Evolutionary conservation across 2,113 vertebrate species (phyloP).

Genomic region (Chamaetylas fuelleborni): DNA sequence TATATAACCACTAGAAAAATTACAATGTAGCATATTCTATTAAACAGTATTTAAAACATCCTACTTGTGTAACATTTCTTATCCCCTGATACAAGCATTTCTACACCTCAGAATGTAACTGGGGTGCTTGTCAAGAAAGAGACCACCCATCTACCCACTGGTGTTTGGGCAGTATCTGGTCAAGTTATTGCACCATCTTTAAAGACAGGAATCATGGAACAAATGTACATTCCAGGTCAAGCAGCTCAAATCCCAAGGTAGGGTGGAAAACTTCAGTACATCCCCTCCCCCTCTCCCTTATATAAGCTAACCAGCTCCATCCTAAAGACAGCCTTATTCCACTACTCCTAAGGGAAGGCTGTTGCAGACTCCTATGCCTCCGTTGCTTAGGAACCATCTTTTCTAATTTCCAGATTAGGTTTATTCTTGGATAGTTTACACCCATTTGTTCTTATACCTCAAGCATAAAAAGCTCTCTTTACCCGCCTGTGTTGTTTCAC

Average conservation of each 20-base stretch:
- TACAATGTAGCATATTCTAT: fast-evolving
- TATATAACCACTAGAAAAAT: background rate
- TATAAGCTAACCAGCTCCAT: background rate
- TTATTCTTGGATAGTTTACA: constrained; percentile 50
- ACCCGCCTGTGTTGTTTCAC: background rate
- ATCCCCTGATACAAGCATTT: background rate
- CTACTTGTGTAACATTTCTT: background rate
- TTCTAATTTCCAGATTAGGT: constrained; percentile 36
- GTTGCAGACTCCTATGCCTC: background rate
- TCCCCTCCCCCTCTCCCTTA: background rate
- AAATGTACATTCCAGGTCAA: background rate
- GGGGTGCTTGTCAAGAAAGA: background rate
- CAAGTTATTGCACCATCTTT: background rate
- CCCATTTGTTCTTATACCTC: constrained; percentile 4
- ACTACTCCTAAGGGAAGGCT: constrained; percentile 25
- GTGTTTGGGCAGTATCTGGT: background rate
- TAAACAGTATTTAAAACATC: background rate
- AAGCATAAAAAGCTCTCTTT: background rate
- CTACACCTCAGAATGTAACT: background rate
- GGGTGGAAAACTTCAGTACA: background rate
- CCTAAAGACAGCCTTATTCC: constrained; percentile 3
- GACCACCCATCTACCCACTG: background rate
- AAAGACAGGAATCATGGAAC: background rate
- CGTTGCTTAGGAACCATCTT: constrained; percentile 60
- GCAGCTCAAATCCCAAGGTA: background rate